phyloP scores from a whole-genome alignment of 2,113 vertebrate species.

The Chaetodon auriga region DNA sequence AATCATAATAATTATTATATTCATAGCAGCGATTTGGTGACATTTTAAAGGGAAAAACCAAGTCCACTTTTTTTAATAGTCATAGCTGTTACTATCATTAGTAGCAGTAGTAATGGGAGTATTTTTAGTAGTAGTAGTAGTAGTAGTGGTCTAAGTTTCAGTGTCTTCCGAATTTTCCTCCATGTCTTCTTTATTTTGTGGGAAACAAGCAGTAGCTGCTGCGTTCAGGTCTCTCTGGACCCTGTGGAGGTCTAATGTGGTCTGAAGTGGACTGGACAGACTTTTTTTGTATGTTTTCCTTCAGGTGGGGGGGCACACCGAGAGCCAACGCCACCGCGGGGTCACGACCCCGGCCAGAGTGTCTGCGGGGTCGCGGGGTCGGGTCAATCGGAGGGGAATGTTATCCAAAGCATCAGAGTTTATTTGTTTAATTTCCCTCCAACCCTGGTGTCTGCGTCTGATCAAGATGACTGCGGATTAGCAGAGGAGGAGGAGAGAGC shows the following conservation, averaged over 20 bases:
- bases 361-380: conserved; percentile 77
- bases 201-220: background rate
- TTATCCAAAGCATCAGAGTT: conserved; percentile 81
- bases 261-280: conserved; percentile 1
- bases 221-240: background rate
- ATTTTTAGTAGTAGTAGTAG: background rate
- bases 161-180: background rate
- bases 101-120: background rate
- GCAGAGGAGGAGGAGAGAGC: conserved; percentile 46
- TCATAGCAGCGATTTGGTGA: too few relatives aligned
- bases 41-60: too few relatives aligned
- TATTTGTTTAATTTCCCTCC: conserved; percentile 85
- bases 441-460: conserved; percentile 75
- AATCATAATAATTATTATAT: too few relatives aligned
- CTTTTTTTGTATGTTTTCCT: conserved; percentile 56
- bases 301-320: conserved; percentile 53
- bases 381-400: conserved; percentile 82
- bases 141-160: background rate
- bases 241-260: background rate
- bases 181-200: background rate
- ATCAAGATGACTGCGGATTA: conserved; percentile 78
- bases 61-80: background rate
- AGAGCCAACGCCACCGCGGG: conserved; percentile 47
- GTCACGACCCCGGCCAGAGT: conserved; percentile 77
- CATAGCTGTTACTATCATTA: background rate